A percentile compares a stretch with the other conserved stretches of the same genome.
These are phyloP conservation scores for Lycorma delicatula DNA, from an alignment of 1,140 invertebrate species.

Conservation along the genomic window DNA sequence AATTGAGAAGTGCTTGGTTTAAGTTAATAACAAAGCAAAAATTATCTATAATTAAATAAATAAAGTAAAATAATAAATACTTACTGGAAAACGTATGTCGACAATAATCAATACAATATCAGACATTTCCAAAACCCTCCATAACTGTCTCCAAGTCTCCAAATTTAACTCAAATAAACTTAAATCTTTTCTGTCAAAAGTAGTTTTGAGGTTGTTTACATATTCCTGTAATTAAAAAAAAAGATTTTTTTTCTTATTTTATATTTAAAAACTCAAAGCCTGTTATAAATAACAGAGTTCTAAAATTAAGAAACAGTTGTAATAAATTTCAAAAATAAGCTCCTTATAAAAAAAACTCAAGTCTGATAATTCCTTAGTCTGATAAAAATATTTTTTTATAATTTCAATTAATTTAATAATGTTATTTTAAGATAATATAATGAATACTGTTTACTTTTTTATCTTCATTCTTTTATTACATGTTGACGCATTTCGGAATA, in stretches of 20 bases:
- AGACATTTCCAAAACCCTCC: constrained; percentile 86
- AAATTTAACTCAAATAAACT: constrained; percentile 84
- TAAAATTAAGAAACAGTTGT: no score
- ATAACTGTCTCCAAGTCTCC: constrained; percentile 88
- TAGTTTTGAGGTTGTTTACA: constrained; percentile 44
- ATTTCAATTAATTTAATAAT: no score
- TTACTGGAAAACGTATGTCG: constrained; percentile 73
- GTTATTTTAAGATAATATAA: no score
- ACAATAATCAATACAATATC: constrained; percentile 78
- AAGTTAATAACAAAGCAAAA: background rate
- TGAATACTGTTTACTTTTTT: no score
- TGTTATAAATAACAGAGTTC: no score
- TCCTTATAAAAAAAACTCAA: no score
- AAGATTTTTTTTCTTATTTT: background rate
- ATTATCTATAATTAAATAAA: background rate
- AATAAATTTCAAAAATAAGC: no score
- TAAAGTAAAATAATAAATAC: constrained; percentile 34
- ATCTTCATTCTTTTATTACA: no score
- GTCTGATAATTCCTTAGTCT: no score
- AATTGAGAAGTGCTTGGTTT: background rate
- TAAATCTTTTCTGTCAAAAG: constrained; percentile 41
- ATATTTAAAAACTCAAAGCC: no score
- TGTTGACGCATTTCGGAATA: no score
- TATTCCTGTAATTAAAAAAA: constrained; percentile 45
- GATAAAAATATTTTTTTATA: no score